Evolutionary conservation across 2,797 vertebrate species (phyloP).

Genomic region (Lagocephalus sceleratus): DNA sequence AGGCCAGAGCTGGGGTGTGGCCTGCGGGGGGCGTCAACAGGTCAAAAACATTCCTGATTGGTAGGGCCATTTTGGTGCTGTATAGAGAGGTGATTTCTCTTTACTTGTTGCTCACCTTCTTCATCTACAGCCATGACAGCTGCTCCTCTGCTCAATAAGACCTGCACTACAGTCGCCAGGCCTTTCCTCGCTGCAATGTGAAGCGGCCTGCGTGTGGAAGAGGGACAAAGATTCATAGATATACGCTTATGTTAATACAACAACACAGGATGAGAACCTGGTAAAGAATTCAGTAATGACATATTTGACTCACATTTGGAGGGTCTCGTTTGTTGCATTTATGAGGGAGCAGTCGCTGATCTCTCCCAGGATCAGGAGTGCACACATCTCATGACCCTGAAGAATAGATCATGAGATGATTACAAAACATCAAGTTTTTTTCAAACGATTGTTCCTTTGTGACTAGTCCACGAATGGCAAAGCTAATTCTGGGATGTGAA

Average conservation of each 20-base stretch:
- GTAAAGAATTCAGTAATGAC: neutral
- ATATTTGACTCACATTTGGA: conserved; percentile 89
- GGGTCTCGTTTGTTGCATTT: conserved; percentile 89
- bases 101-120: conserved; percentile 81
- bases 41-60: neutral
- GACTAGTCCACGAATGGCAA: no score
- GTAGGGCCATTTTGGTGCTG: neutral
- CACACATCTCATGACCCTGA: conserved; percentile 98
- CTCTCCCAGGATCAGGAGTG: conserved; percentile 93
- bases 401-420: conserved; percentile 1
- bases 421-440: neutral
- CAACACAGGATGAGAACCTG: neutral
- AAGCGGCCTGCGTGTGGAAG: conserved; percentile 82
- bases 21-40: conserved; percentile 66
- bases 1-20: conserved; percentile 93
- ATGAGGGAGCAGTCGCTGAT: conserved; percentile 91
- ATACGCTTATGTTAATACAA: neutral
- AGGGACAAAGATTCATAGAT: neutral
- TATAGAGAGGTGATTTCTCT: conserved; percentile 3
- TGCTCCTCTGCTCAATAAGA: conserved; percentile 91
- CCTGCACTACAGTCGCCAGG: conserved; percentile 93
- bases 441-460: no score
- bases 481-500: no score
- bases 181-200: conserved; percentile 95
- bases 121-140: conserved; percentile 95